Evolutionary conservation across 2,888 invertebrate species (phyloP), one percentile per base, ranked within the genome.

Genomic region (Thelaira solivaga): DNA sequence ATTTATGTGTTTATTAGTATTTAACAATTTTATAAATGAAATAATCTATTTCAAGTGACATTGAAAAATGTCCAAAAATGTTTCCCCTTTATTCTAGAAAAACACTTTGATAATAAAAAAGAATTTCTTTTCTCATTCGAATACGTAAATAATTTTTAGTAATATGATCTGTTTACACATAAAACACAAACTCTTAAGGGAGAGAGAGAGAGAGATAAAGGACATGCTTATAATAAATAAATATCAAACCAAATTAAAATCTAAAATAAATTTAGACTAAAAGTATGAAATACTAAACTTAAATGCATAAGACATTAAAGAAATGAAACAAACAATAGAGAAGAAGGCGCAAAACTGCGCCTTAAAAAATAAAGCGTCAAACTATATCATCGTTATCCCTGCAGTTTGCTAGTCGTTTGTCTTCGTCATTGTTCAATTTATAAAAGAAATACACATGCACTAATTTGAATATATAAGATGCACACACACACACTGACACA

Each of bases 401-500:
- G 73, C 81, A 76, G 79, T 82, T 83, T 84, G 83, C 84, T 81
- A 80, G 82, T 82, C 85, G 83, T 83, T 84, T 84, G 84, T 85
- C 84, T 84, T 81, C 80, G 81, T 84, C 83, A 82, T 36, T 69
- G 53, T 31, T 39, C 10, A 47, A 41, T 34, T 39, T 51, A 24
- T 49, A 39, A 29, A 69, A 39, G 39, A 53, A 71, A 13, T 49
- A 59, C 43, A 57, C 43, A 64, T 49, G 49, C 41, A 71, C 47
- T 24, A 51, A 61, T 59, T 61, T 26, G 36, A 39, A 13, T 39
- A 6, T 5, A 13, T n/a, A 13, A 16, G 36, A 39, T 16, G 4
- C 4, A 34, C 34, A 68, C 43, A 29, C 36, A 2, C 22, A 24
- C 13, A 62, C 13, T 34, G 4, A 72, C 20, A 57, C 67, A 62